Conservation (phyloP, 2,797 vertebrate species). For the Jordanella pulchra region DNA sequence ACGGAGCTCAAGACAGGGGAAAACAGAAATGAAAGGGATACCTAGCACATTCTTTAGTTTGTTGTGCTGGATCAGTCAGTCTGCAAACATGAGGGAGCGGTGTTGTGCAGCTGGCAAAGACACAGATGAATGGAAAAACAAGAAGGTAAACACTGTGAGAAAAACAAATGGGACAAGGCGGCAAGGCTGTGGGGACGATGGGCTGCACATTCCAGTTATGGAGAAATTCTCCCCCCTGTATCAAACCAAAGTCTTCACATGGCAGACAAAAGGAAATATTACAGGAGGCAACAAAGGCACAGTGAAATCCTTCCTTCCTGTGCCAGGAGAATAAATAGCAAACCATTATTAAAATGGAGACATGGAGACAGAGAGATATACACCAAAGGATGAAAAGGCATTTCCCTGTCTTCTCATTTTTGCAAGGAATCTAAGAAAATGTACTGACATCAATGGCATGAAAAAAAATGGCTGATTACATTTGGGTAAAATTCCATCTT, state of each 20-base stretch:
- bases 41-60: conserved; percentile 37
- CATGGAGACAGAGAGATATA: conserved; percentile 27
- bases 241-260: conserved; percentile 44
- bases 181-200: conserved; percentile 34
- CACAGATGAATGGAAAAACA: conserved; percentile 25
- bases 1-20: conserved; percentile 14
- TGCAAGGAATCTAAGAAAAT: conserved; percentile 39
- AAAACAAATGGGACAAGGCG: conserved; percentile 41
- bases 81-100: conserved; percentile 69
- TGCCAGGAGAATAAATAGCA: conserved; percentile 62
- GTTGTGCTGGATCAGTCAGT: conserved; percentile 56
- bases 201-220: conserved; percentile 52
- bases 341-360: conserved; percentile 55
- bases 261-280: conserved; percentile 47
- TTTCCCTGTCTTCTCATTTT: conserved; percentile 2
- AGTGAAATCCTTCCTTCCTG: conserved; percentile 49
- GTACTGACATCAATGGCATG: neutral
- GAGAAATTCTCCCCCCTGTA: conserved; percentile 54
- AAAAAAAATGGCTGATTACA: conserved; percentile 8
- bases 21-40: conserved; percentile 21
- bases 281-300: conserved; percentile 55
- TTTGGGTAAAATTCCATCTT: conserved; percentile 17
- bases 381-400: conserved; percentile 22
- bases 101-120: conserved; percentile 42
- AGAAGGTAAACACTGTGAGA: conserved; percentile 26